Evolutionary conservation across 2,888 invertebrate species (phyloP), one percentile per base, ranked within the genome.

Genomic region (Pimpla rufipes): DNA sequence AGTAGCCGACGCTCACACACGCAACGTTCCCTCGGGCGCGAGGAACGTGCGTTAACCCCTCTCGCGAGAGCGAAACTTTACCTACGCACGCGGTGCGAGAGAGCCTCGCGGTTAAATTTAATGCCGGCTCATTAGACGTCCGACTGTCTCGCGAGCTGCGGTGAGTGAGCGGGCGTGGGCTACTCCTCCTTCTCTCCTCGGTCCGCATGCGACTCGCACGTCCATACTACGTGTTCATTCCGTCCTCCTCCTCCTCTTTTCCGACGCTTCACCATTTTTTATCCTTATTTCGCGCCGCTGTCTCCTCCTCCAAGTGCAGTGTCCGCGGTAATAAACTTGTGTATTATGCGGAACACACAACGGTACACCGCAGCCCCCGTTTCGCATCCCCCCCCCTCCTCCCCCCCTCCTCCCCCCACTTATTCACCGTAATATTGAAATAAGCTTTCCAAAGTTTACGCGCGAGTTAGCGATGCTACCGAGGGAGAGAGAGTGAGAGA

Each of bases 351-450:
- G 76, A 29, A 80, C n/a, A 84, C 82, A 85, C 82, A 85, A 84
- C 78, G 83, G 83, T 42, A 71, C 70, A 66, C 66, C 66, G 42
- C 66, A 45, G 47, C 40, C 67, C 23, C 50, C 47, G 67, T 62
- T 55, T 68, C 66, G 13, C n/a, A n/a, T n/a, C n/a, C n/a, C n/a
- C n/a, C 70, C 45, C 16, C 77, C 47, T 18, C 29, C 37, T 52
- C 18, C 52, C 73, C 74, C 21, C 40, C 55, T 55, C 37, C 73
- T 64, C 77, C 77, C 74, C 79, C 85, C 86, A 85, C 85, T 90
- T 88, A 89, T 88, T 88, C 87, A 86, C 87, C 86, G 86, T 88
- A 88, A 89, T 88, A 91, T 91, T 85, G 89, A 88, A 89, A 90
- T 89, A 90, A 90, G 88, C 89, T 87, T 89, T 88, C 83, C 79